Conservation (phyloP, 2,113 vertebrate species). For the Campylomormyrus numenius region DNA sequence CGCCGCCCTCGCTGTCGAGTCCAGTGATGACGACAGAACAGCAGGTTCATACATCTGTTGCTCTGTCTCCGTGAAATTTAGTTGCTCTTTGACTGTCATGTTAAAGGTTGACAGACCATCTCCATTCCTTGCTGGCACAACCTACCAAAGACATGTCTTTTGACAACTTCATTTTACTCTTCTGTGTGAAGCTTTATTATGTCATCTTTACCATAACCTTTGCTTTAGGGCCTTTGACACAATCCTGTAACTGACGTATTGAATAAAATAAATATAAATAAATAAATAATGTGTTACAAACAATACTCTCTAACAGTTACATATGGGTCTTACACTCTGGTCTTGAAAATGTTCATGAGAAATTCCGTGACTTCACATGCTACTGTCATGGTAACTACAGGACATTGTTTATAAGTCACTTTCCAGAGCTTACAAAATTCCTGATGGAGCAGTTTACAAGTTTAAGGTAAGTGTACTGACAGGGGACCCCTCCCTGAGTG, state of each 20-base stretch:
- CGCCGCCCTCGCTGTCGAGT: not conserved
- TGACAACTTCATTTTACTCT: not conserved
- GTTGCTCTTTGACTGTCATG: not conserved
- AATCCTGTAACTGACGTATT: not conserved
- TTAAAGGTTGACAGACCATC: not conserved
- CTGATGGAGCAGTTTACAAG: not conserved
- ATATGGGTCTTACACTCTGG: no score
- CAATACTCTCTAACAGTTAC: not conserved
- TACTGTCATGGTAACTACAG: not conserved
- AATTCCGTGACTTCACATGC: not conserved
- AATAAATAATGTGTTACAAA: no score
- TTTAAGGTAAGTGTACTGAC: not conserved
- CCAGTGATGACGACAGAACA: not conserved
- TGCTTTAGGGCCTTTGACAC: not conserved
- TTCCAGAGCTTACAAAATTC: not conserved
- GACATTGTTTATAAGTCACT: not conserved
- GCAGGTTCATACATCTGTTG: not conserved
- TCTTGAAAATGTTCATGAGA: no score
- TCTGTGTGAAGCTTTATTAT: not conserved
- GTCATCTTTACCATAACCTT: not conserved
- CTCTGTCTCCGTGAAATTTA: not conserved
- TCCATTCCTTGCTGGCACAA: not conserved
- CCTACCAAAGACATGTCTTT: not conserved
- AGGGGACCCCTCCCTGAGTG: not conserved
- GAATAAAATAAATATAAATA: no score